Evolutionary conservation across 2,797 vertebrate species (phyloP).

Genomic region (Pagetopsis macropterus): DNA sequence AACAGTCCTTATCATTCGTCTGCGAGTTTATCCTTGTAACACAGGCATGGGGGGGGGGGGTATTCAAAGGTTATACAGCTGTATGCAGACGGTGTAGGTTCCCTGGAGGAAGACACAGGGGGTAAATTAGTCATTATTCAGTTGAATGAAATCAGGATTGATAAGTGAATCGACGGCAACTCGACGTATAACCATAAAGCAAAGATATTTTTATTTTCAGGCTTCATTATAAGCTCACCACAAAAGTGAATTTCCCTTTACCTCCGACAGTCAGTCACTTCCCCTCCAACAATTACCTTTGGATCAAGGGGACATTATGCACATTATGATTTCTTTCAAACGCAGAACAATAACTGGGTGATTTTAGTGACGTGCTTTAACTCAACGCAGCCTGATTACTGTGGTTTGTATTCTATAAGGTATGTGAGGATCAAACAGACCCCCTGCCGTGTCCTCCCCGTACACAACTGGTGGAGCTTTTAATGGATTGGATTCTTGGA

Average conservation of each 20-base stretch:
- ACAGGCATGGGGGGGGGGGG: constrained; percentile 16
- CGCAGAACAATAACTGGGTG: constrained; percentile 17
- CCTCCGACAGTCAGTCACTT: neutral
- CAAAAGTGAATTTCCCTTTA: neutral
- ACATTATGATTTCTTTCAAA: constrained; percentile 25
- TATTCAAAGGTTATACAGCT: constrained; percentile 57
- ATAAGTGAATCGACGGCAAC: constrained; percentile 18
- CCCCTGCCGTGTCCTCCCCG: constrained; percentile 19
- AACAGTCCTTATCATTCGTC: constrained; percentile 71
- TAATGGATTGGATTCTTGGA: constrained; percentile 22
- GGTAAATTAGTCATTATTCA: constrained; percentile 38
- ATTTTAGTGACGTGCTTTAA: constrained; percentile 28
- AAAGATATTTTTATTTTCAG: neutral
- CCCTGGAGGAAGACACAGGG: constrained; percentile 9
- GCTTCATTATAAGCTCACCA: neutral
- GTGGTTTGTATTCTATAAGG: neutral
- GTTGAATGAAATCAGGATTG: constrained; percentile 22
- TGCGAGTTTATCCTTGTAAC: constrained; percentile 60
- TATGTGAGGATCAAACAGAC: constrained; percentile 21
- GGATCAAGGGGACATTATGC: constrained; percentile 1
- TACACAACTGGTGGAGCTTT: constrained; percentile 45
- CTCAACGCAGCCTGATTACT: constrained; percentile 18
- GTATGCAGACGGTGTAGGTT: constrained; percentile 24
- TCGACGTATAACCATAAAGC: neutral
- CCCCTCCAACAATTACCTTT: constrained; percentile 14